A percentile compares a stretch with the other conserved stretches of the same genome.
phyloP scores from a whole-genome alignment of 2,113 vertebrate genomes.

The Nycticebus coucang region DNA sequence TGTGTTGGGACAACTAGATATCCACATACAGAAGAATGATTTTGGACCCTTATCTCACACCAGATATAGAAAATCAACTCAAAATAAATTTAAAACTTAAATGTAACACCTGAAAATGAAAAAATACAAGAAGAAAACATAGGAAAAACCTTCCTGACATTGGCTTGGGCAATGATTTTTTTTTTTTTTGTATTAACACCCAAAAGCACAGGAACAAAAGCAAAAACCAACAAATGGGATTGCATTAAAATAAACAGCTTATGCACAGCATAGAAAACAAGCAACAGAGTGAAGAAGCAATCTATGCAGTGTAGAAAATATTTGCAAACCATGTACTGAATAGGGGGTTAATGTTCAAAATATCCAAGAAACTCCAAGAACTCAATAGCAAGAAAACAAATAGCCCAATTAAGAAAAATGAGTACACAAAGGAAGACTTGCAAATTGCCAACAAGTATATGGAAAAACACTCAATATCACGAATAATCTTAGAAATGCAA shows the following conservation, averaged over 20 bases:
- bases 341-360: background rate
- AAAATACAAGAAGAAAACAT: background rate
- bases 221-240: background rate
- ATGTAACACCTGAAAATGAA: background rate
- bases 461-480: background rate
- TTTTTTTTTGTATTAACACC: background rate
- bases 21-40: background rate
- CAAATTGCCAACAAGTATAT: background rate
- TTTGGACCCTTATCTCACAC: background rate
- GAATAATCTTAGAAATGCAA: background rate
- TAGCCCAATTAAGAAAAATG: background rate
- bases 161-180: background rate
- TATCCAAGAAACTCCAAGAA: background rate
- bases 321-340: background rate
- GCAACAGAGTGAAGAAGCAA: background rate
- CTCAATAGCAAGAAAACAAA: background rate
- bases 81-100: background rate
- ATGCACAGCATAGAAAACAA: background rate
- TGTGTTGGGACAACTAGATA: background rate
- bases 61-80: background rate
- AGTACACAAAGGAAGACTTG: background rate
- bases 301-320: background rate
- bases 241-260: background rate
- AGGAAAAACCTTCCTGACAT: background rate
- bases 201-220: background rate